A percentile compares a stretch with the other conserved stretches of the same genome.
These are phyloP conservation scores for Stegastes partitus DNA, from an alignment of 2,113 vertebrate species.

Conservation along the genomic window DNA sequence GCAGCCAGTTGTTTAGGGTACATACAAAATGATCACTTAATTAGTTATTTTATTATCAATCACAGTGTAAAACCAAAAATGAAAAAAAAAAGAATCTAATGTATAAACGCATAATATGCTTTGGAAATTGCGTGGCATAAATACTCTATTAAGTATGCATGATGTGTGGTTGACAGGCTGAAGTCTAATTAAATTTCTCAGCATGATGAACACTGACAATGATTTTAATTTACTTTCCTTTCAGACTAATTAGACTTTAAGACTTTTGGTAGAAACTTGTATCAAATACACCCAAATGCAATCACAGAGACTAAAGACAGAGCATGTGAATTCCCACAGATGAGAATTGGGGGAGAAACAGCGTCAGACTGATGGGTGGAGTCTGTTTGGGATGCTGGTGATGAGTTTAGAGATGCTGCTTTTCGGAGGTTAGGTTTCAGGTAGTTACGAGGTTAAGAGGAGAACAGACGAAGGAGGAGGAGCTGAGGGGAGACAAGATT, in stretches of 20 bases:
- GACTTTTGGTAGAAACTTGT: conserved; percentile 1
- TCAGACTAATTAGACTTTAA: background rate
- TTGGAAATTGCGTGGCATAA: background rate
- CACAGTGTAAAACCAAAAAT: background rate
- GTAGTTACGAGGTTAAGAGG: conserved; percentile 31
- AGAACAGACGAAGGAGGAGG: background rate
- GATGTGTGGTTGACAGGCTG: no score
- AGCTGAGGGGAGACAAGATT: conserved; percentile 9
- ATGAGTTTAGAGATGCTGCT: conserved; percentile 23
- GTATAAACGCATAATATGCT: background rate
- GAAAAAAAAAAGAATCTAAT: background rate
- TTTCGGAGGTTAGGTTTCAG: conserved; percentile 41
- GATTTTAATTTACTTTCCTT: conserved; percentile 5
- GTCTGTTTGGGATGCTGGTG: conserved; percentile 13
- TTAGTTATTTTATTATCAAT: background rate
- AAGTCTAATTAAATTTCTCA: no score
- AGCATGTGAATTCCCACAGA: background rate
- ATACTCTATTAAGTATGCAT: background rate
- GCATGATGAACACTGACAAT: no score
- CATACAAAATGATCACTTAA: no score
- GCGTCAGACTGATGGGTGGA: conserved; percentile 10
- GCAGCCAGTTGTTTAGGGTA: background rate
- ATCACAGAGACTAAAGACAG: background rate
- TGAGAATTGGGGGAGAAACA: background rate
- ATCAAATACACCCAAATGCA: conserved; percentile 7